A percentile compares a stretch with the other conserved stretches of the same genome.
phyloP scores from a whole-genome alignment of 1,140 invertebrate genomes.

The Homalodisca vitripennis region DNA sequence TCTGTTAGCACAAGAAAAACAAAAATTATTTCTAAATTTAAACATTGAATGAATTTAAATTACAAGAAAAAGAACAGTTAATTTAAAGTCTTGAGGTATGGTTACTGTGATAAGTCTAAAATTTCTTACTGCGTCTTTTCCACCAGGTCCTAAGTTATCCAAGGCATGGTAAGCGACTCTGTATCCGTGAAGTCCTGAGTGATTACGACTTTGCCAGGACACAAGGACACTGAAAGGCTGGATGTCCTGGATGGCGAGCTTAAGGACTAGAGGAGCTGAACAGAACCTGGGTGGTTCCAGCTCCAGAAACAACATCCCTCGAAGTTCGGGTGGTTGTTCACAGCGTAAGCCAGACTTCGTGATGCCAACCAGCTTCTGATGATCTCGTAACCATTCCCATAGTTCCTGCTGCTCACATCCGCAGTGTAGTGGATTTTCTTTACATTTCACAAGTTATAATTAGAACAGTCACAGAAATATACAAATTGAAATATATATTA shows the following conservation, averaged over 20 bases:
- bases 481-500: too few species aligned
- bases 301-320: conserved; percentile 70
- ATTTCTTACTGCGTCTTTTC: not conserved
- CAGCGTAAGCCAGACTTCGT: conserved; percentile 60
- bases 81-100: too few species aligned
- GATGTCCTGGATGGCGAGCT: conserved; percentile 82
- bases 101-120: too few species aligned
- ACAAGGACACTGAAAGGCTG: conserved; percentile 85
- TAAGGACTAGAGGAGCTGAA: conserved; percentile 73
- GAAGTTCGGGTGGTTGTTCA: conserved; percentile 73
- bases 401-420: conserved; percentile 81
- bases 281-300: conserved; percentile 77
- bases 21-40: too few species aligned
- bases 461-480: too few species aligned
- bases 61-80: too few species aligned
- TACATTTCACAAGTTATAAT: too few species aligned
- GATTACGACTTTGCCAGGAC: conserved; percentile 86
- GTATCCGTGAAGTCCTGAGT: conserved; percentile 80
- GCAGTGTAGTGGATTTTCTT: conserved; percentile 82
- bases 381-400: conserved; percentile 86
- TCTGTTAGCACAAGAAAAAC: too few species aligned
- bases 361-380: conserved; percentile 66
- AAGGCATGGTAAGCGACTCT: conserved; percentile 81
- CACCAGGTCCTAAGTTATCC: conserved; percentile 50
- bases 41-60: too few species aligned